Evolutionary conservation across 1,140 invertebrate genomes (phyloP).

Genomic region (Calosoma granatense): DNA sequence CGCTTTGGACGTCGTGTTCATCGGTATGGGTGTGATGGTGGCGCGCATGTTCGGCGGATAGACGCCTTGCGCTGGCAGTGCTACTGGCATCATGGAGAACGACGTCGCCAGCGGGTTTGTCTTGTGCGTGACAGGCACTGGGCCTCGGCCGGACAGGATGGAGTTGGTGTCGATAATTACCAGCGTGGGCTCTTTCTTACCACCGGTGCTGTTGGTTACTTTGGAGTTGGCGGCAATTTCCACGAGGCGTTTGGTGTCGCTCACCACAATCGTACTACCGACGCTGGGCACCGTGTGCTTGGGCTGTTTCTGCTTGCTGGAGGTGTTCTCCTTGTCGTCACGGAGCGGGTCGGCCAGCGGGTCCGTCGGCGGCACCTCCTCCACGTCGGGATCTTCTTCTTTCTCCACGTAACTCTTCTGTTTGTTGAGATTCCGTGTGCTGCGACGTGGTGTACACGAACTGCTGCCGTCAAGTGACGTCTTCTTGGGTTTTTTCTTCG

Average conservation of each 20-base stretch:
- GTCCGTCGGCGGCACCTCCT: slow-evolving; percentile 54
- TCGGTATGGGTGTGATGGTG: slow-evolving; percentile 46
- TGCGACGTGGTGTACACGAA: slow-evolving; percentile 41
- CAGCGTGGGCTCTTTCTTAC: slow-evolving; percentile 63
- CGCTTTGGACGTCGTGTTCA: slow-evolving; percentile 24
- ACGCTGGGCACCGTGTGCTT: slow-evolving; percentile 13
- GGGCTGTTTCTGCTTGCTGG: slow-evolving; percentile 26
- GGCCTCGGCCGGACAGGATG: slow-evolving; percentile 51
- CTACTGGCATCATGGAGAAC: slow-evolving; percentile 35
- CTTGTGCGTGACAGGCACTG: slow-evolving; percentile 42
- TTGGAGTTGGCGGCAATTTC: slow-evolving; percentile 50
- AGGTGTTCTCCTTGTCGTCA: slow-evolving; percentile 37
- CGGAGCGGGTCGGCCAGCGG: slow-evolving; percentile 44
- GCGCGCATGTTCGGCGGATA: slow-evolving; percentile 46
- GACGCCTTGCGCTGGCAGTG: slow-evolving; percentile 44
- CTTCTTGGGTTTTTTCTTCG: slow-evolving; percentile 35
- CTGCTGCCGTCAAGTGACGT: background rate
- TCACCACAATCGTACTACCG: slow-evolving; percentile 53
- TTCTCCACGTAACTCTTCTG: slow-evolving; percentile 46
- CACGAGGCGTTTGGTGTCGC: slow-evolving; percentile 60
- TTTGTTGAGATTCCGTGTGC: slow-evolving; percentile 47
- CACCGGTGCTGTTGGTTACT: slow-evolving; percentile 34
- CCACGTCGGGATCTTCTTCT: slow-evolving; percentile 51
- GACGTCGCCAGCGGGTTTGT: slow-evolving; percentile 16
- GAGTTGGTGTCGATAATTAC: slow-evolving; percentile 72